phyloP scores from a whole-genome alignment of 2,888 invertebrate genomes.

The Ischnura elegans region DNA sequence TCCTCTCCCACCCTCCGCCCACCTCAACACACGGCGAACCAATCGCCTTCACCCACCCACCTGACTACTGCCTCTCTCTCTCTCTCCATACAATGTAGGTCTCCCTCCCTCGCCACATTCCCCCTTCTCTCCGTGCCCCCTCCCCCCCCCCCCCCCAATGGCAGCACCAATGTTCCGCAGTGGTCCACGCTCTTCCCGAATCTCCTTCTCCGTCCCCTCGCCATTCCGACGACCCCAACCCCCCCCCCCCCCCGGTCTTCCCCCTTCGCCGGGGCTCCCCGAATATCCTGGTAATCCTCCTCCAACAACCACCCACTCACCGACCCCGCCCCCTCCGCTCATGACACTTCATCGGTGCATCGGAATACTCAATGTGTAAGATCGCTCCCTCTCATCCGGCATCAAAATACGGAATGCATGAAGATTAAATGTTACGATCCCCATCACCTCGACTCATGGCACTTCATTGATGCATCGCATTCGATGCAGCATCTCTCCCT shows the following conservation, averaged over 20 bases:
- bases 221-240: background rate
- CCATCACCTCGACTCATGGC: too few relatives aligned
- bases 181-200: conserved; percentile 51
- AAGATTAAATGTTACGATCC: too few relatives aligned
- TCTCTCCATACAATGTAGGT: conserved; percentile 50
- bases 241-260: too few relatives aligned
- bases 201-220: conserved; percentile 1
- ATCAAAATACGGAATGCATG: too few relatives aligned
- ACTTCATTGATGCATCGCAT: too few relatives aligned
- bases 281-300: conserved; percentile 45
- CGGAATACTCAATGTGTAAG: too few relatives aligned
- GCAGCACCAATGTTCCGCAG: conserved; percentile 63
- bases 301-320: background rate
- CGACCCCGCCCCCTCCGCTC: background rate
- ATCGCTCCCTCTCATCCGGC: too few relatives aligned
- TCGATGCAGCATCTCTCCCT: too few relatives aligned
- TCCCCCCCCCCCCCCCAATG: background rate
- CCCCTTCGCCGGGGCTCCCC: too few relatives aligned
- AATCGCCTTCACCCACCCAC: background rate
- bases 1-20: background rate
- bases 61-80: conserved; percentile 2
- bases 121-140: background rate
- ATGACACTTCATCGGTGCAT: too few relatives aligned
- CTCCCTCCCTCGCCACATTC: conserved; percentile 49
- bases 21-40: background rate